Evolutionary conservation across 2,888 invertebrate species (phyloP).

Genomic region (Alitta virens): DNA sequence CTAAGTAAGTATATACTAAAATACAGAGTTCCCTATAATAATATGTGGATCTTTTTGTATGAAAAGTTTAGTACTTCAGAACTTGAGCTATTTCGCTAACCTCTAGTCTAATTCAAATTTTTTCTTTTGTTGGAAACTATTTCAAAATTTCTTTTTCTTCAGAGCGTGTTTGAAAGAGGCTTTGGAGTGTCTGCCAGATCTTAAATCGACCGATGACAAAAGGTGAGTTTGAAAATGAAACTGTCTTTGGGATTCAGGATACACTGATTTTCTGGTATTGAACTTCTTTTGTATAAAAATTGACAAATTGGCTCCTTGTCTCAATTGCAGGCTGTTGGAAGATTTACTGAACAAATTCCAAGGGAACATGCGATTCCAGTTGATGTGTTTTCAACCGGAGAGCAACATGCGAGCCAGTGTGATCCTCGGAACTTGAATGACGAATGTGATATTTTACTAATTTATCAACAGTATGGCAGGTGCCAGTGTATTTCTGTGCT

Average conservation of each 20-base stretch:
- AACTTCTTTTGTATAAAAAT: too few species aligned
- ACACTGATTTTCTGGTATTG: too few species aligned
- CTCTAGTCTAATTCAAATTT: too few species aligned
- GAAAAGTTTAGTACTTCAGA: too few species aligned
- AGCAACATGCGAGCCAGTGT: neutral
- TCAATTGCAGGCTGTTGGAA: constrained; percentile 43
- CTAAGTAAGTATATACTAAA: constrained; percentile 67
- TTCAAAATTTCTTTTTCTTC: too few species aligned
- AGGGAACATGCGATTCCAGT: constrained; percentile 54
- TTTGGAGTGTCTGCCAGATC: constrained; percentile 41
- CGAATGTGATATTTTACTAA: neutral
- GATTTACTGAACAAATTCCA: constrained; percentile 51
- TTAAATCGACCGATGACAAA: constrained; percentile 42
- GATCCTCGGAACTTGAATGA: neutral
- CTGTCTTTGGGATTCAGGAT: too few species aligned
- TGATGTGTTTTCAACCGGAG: constrained; percentile 53
- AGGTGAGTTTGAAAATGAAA: constrained; percentile 36
- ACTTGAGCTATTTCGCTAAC: too few species aligned
- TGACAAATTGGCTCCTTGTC: neutral
- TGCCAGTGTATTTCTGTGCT: too few species aligned
- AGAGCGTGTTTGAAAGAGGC: constrained; percentile 78
- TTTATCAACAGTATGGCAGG: neutral
- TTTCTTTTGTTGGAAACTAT: too few species aligned
- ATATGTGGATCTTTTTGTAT: too few species aligned
- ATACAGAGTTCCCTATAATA: too few species aligned